Conservation (phyloP, 2,888 invertebrate genomes). For the Ophraella communa region DNA sequence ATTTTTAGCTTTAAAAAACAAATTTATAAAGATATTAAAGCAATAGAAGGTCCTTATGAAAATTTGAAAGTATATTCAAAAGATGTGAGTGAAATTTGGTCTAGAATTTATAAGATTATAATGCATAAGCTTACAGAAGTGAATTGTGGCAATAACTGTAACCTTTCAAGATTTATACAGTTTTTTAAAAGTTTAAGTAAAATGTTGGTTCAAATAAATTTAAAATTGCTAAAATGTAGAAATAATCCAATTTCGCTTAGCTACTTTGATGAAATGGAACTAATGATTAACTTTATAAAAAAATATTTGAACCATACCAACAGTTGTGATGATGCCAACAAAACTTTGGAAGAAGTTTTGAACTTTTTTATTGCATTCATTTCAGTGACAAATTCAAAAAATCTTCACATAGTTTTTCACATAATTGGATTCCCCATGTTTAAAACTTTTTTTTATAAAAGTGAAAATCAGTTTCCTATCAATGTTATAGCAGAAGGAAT, state of each 20-base stretch:
- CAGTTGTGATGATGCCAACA: conserved; percentile 28
- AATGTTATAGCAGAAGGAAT: conserved; percentile 41
- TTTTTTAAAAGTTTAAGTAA: conserved; percentile 31
- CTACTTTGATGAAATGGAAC: conserved; percentile 40
- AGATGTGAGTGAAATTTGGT: conserved; percentile 39
- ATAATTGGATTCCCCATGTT: conserved; percentile 45
- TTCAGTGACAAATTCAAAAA: conserved; percentile 41
- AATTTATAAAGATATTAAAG: conserved; percentile 35
- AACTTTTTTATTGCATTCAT: conserved; percentile 43
- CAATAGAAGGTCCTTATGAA: conserved; percentile 18
- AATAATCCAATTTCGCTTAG: conserved; percentile 23
- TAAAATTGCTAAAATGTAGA: conserved; percentile 30
- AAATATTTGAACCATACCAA: conserved; percentile 38
- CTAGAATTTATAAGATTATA: conserved; percentile 32
- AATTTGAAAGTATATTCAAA: conserved; percentile 31
- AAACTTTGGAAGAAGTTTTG: conserved; percentile 25
- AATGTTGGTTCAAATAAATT: conserved; percentile 33
- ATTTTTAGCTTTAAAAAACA: conserved; percentile 31
- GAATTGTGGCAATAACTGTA: conserved; percentile 22
- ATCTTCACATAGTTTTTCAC: conserved; percentile 48
- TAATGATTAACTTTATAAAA: conserved; percentile 33
- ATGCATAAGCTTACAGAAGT: conserved; percentile 22
- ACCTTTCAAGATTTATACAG: conserved; percentile 16
- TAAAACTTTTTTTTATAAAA: conserved; percentile 35
- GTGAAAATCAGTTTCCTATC: conserved; percentile 40